Conservation (phyloP, 1,140 invertebrate species). For the Hormaphis cornu region DNA sequence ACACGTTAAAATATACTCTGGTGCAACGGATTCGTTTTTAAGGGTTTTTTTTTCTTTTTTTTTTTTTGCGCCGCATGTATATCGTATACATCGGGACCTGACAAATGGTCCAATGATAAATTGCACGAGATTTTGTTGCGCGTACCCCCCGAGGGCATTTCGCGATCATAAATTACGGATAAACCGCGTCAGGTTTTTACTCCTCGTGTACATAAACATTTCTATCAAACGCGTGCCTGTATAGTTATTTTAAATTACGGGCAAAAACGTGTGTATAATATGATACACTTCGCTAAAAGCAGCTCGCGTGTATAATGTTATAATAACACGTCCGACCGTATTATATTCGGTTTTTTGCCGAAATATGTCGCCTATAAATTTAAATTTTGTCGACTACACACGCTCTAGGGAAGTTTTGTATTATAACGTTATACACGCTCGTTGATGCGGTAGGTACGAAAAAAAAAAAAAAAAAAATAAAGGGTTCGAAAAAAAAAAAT, state of each 20-base stretch:
- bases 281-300: slow-evolving; percentile 17
- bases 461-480: background rate
- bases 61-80: background rate
- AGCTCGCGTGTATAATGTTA: background rate
- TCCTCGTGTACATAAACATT: slow-evolving; percentile 17
- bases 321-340: too few species aligned
- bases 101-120: slow-evolving; percentile 31
- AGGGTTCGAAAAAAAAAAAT: background rate
- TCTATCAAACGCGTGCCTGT: background rate
- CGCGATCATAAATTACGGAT: slow-evolving; percentile 8
- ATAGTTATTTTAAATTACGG: slow-evolving; percentile 25
- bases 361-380: slow-evolving; percentile 24
- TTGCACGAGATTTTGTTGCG: slow-evolving; percentile 16
- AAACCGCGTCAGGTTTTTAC: background rate
- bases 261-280: background rate
- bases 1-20: too few species aligned
- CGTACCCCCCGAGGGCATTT: slow-evolving; percentile 8
- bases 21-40: too few species aligned
- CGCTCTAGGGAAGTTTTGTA: background rate
- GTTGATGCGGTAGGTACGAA: background rate
- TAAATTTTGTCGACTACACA: slow-evolving; percentile 13
- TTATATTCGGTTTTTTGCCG: background rate
- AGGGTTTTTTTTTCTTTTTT: background rate
- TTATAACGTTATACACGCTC: background rate
- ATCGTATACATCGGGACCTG: background rate